A percentile compares a stretch with the other conserved stretches of the same genome.
phyloP scores from a whole-genome alignment of 2,888 invertebrate species.

The Cheilosia scutellata region DNA sequence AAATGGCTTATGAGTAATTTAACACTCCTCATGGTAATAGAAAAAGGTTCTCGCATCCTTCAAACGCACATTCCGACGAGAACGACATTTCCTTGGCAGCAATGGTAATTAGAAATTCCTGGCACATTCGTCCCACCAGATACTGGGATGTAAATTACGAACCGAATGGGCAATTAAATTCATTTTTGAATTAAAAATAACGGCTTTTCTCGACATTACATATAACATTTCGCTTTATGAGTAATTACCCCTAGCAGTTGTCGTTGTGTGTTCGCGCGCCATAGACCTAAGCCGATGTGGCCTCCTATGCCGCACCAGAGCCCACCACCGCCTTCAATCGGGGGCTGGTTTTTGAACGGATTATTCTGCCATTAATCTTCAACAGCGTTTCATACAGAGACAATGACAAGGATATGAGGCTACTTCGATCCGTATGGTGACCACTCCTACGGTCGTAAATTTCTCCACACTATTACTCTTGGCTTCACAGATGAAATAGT shows the following conservation, averaged over 20 bases:
- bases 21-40: conserved; percentile 22
- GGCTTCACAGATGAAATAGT: conserved; percentile 48
- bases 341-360: conserved; percentile 56
- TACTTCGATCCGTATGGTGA: conserved; percentile 46
- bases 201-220: conserved; percentile 69
- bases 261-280: conserved; percentile 19
- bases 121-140: conserved; percentile 45
- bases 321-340: conserved; percentile 7
- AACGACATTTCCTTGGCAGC: conserved; percentile 41
- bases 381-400: conserved; percentile 38
- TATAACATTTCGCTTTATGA: conserved; percentile 52
- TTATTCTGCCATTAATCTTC: conserved; percentile 72
- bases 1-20: conserved; percentile 62
- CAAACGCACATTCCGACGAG: conserved; percentile 53
- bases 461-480: conserved; percentile 37
- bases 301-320: neutral
- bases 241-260: conserved; percentile 30
- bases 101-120: conserved; percentile 68
- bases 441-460: conserved; percentile 69
- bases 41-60: conserved; percentile 29
- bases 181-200: conserved; percentile 74
- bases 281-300: conserved; percentile 39
- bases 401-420: conserved; percentile 49
- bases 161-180: conserved; percentile 70
- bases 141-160: conserved; percentile 43